phyloP scores from a whole-genome alignment of 1,140 invertebrate species.

The Stratiolaelaps scimitus region DNA sequence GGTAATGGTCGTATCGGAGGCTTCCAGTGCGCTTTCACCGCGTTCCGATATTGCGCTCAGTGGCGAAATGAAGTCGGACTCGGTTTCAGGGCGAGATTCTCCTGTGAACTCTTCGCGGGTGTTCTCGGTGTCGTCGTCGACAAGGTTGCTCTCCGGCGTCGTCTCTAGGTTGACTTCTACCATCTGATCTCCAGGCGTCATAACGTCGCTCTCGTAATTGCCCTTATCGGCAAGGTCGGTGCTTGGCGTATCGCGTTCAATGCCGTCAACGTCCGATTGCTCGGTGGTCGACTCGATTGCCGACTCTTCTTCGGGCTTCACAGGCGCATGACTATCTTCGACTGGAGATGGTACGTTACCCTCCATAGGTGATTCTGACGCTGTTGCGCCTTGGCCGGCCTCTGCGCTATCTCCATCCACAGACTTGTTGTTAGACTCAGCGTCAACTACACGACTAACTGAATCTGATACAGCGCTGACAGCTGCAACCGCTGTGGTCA shows the following conservation, averaged over 20 bases:
- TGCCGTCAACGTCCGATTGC: neutral
- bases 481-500: no score
- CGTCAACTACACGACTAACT: neutral
- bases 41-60: slow-evolving; percentile 20
- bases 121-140: neutral
- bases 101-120: neutral
- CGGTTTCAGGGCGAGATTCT: neutral
- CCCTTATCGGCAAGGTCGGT: neutral
- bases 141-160: slow-evolving; percentile 14
- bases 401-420: no score
- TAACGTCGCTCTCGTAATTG: slow-evolving; percentile 27
- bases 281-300: neutral
- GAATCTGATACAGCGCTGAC: slow-evolving; percentile 1
- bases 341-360: no score
- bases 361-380: no score
- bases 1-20: neutral
- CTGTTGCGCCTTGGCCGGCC: no score
- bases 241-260: slow-evolving; percentile 7
- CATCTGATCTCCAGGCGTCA: slow-evolving; percentile 16
- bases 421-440: no score
- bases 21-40: slow-evolving; percentile 3
- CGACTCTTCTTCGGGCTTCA: neutral
- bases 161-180: slow-evolving; percentile 15
- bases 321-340: no score
- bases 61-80: neutral